Base-by-base conservation (phyloP, 2,888 invertebrate genomes). In the Tenthredo amoena region DNA sequence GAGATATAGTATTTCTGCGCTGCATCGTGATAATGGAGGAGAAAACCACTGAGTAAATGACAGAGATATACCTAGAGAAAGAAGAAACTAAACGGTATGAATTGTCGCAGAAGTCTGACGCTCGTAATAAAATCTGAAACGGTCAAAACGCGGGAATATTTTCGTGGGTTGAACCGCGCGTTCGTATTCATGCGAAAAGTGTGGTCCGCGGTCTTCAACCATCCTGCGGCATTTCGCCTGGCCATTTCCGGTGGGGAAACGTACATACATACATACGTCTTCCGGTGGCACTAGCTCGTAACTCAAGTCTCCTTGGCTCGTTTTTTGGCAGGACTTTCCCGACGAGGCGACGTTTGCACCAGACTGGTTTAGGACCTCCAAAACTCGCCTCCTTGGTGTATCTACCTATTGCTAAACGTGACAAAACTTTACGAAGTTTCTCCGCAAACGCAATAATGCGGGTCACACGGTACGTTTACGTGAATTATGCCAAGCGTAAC, bases 361-460 rank as follows among this genome's bases (percentile, higher is more conserved):
- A 21, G 15, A 43, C 74, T 43, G 43, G 40, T 74, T 74, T 43
- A 15, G 43, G 40, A 40, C 74, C 15, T 34, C 34, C 68, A 18
- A 68, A 68, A 68, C 68, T 18, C 34, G 18, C 34, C 31, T 31
- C 18, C 34, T 34, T 68, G 15, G 31, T 68, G 34, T 1, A 26
- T 34, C 68, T 18, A 68, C 68, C 68, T 34, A 68, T 18, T 26
- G 34, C 74, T 74, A 21, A 68, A 31, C 68, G 26, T 26, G 62
- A 40, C 40, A 47, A 40, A 55, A 77, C 77, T 77, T 77, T 1
- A 31, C 65, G 43, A 81, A 81, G 62, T 81, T 81, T 81, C 37
- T 9, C 77, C 40, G 26, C 62, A 81, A 81, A 62, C 81, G 81
- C 81, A 81, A 81, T 81, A 81, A 81, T 40, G 81, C 65, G 81